Base-by-base conservation (phyloP, 2,797 vertebrate genomes). In the Salmo trutta region DNA sequence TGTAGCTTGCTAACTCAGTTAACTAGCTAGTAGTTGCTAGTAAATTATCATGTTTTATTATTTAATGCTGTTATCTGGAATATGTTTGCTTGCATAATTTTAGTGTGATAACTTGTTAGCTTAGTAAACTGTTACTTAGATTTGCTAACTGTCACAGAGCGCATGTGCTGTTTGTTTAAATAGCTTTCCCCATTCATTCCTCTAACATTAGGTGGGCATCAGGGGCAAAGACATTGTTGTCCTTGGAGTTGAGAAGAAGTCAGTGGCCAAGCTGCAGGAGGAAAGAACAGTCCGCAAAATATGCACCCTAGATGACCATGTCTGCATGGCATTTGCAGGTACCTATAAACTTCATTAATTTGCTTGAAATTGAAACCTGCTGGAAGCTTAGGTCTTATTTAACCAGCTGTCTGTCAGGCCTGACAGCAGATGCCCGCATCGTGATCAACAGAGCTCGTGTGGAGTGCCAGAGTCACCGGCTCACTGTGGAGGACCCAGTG, bases 401-500 rank as follows among this genome's bases (percentile, higher is more conserved):
- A 47, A 47, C 41, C 10, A 47, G 2, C 41, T 47, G 41, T 47
- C 41, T 68, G 74, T 80, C 71, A 92, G 96, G 96, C 82, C 86
- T 97, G 84, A 97, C 96, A 1, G 96, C 96, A 84, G 96, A 97
- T 84, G 96, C 96, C 21, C 93, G 96, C 77, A 96, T 96, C 1
- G 95, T 97, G 75, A 96, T 97, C 83, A 96, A 96, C 85, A 94
- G 95, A 93, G 96, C 96, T 21, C 92, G 95, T 17, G 95, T 97
- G 77, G 96, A 96, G 82, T 97, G 96, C 81, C 96, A 97, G 89
- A 97, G 96, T 85, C 94, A 97, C 90, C 94, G 95, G 87, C 94
- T 97, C 75, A 97, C 96, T 4, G 96, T 97, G 15, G 96, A 97
- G 86, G 96, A 97, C 81, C 95, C 96, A 0, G 96, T 97, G 83